Percentiles rank a stretch among this genome's conserved stretches.
These are phyloP conservation scores for Fissipunctia ypsillon DNA, from an alignment of 2,888 invertebrate species.

Conservation along the genomic window DNA sequence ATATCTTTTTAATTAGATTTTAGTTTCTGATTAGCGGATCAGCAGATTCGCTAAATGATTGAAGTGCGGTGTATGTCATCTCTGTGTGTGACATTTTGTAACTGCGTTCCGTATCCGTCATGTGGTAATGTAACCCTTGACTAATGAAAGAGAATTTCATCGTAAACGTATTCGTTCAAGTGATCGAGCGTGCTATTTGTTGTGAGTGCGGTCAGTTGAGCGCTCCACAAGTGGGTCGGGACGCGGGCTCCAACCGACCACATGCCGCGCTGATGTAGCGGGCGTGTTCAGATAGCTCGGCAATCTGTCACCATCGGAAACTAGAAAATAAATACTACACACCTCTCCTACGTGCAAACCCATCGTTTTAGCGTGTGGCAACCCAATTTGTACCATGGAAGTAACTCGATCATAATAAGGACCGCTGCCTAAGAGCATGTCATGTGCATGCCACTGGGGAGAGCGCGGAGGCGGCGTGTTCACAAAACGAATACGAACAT, in stretches of 20 bases:
- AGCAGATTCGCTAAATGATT: background rate
- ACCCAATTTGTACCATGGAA: background rate
- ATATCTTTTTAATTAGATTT: background rate
- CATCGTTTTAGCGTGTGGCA: background rate
- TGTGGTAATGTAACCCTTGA: constrained; percentile 4
- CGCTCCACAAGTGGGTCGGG: constrained; percentile 71
- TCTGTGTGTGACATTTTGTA: background rate
- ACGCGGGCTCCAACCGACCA: constrained; percentile 15
- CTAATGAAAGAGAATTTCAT: constrained; percentile 27
- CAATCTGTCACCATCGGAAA: constrained; percentile 13
- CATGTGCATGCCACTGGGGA: background rate
- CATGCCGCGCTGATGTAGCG: constrained; percentile 10
- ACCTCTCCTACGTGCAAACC: background rate
- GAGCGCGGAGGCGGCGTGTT: constrained; percentile 41
- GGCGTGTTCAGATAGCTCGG: background rate
- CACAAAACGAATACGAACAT: constrained; percentile 54
- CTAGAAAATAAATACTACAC: background rate
- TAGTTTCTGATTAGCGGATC: background rate
- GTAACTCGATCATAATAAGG: background rate
- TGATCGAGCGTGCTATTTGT: constrained; percentile 66
- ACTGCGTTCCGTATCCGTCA: background rate
- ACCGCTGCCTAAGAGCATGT: background rate
- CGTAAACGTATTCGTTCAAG: constrained; percentile 54
- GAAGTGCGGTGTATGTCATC: background rate
- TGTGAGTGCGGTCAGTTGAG: constrained; percentile 67